Conservation (phyloP, 2,797 vertebrate species). For the Malacoraja senta region DNA sequence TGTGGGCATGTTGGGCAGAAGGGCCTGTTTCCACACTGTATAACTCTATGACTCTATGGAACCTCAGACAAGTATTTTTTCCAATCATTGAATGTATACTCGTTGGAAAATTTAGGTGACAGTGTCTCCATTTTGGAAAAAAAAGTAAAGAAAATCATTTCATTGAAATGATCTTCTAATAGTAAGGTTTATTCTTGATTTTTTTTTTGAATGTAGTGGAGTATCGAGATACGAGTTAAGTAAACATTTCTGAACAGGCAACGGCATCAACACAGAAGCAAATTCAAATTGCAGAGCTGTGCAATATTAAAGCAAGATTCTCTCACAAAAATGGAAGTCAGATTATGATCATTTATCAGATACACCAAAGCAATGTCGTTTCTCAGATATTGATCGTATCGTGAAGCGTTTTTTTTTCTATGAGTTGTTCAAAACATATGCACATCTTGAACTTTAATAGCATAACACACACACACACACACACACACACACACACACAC, state of each 20-base stretch:
- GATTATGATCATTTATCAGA: constrained; percentile 25
- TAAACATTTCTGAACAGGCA: not conserved
- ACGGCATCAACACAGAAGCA: not conserved
- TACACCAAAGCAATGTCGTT: constrained; percentile 12
- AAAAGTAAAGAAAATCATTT: too few relatives aligned
- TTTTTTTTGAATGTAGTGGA: not conserved
- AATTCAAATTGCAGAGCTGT: not conserved
- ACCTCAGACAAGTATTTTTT: not conserved
- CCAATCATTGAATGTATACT: not conserved
- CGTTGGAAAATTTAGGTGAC: not conserved
- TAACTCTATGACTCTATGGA: too few relatives aligned
- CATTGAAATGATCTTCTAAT: too few relatives aligned
- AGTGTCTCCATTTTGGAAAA: not conserved
- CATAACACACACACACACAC: too few relatives aligned
- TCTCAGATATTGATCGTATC: constrained; percentile 26
- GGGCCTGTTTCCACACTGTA: too few relatives aligned
- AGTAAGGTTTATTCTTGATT: not conserved
- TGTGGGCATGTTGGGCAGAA: too few relatives aligned
- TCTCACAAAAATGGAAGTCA: constrained; percentile 23
- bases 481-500: too few relatives aligned
- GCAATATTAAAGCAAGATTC: not conserved
- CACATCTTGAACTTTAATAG: not conserved
- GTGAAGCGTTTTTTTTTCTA: not conserved
- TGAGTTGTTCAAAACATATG: constrained; percentile 2
- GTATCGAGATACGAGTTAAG: not conserved